phyloP scores from a whole-genome alignment of 2,797 vertebrate genomes.

The Acomys russatus region DNA sequence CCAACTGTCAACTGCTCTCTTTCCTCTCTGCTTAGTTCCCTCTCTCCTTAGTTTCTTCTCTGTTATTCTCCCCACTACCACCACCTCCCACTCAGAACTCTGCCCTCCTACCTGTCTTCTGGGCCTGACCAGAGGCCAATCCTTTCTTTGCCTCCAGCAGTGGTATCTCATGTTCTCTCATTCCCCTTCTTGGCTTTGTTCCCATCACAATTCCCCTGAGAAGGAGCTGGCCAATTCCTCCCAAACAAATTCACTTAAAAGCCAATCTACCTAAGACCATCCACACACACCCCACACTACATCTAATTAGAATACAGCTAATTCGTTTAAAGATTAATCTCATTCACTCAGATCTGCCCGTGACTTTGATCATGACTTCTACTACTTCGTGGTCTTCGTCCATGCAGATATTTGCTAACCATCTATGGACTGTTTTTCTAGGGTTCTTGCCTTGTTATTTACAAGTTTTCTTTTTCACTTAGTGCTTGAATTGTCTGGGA shows the following conservation, averaged over 20 bases:
- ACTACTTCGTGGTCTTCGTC: background rate
- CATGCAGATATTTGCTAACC: background rate
- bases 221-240: background rate
- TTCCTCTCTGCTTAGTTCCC: background rate
- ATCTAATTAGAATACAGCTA: constrained; percentile 42
- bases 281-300: background rate
- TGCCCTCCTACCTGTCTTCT: background rate
- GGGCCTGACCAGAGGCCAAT: background rate
- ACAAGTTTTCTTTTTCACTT: constrained; percentile 9
- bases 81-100: background rate
- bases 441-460: background rate
- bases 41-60: background rate
- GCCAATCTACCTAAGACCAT: constrained; percentile 9
- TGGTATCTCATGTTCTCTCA: background rate
- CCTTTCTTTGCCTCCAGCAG: background rate
- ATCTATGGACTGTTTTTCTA: background rate
- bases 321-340: constrained; percentile 64
- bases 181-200: constrained; percentile 2
- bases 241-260: constrained; percentile 57
- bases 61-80: background rate
- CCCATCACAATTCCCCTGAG: background rate
- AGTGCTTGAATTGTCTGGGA: constrained; percentile 35
- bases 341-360: background rate
- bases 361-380: constrained; percentile 13
- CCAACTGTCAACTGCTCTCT: background rate